Evolutionary conservation across 1,140 invertebrate genomes (phyloP).

Genomic region (Lepidurus arcticus): DNA sequence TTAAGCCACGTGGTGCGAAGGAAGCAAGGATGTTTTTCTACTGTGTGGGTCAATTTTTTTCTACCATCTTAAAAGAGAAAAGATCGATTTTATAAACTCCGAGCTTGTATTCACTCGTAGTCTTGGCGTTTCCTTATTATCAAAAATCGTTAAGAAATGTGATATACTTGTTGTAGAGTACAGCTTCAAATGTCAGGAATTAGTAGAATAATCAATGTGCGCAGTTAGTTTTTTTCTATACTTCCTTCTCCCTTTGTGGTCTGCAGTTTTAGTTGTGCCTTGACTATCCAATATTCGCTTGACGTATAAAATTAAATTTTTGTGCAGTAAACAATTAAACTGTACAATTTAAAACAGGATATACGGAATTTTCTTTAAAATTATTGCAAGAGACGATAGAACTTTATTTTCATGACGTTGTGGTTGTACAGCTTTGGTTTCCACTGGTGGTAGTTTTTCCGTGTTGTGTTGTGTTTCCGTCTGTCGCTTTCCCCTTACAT

Average conservation of each 20-base stretch:
- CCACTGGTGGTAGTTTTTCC: neutral
- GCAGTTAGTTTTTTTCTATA: neutral
- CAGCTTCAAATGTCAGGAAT: neutral
- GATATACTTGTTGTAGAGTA: neutral
- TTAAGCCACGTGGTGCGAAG: neutral
- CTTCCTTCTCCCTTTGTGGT: neutral
- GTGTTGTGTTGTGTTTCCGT: neutral
- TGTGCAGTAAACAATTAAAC: neutral
- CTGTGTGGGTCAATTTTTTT: neutral
- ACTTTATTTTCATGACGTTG: neutral
- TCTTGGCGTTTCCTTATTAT: neutral
- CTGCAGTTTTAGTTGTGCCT: neutral
- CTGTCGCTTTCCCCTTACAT: neutral
- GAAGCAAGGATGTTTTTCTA: neutral
- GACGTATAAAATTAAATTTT: neutral
- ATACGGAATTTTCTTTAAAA: neutral
- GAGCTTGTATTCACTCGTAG: constrained; percentile 5
- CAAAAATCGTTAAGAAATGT: neutral
- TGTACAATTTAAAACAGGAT: neutral
- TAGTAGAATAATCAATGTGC: neutral
- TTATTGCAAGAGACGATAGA: neutral
- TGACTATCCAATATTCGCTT: neutral
- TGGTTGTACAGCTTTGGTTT: neutral
- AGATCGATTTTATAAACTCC: neutral
- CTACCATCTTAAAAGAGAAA: neutral